Evolutionary conservation across 2,113 vertebrate genomes (phyloP).

Genomic region (Pitta sordida): DNA sequence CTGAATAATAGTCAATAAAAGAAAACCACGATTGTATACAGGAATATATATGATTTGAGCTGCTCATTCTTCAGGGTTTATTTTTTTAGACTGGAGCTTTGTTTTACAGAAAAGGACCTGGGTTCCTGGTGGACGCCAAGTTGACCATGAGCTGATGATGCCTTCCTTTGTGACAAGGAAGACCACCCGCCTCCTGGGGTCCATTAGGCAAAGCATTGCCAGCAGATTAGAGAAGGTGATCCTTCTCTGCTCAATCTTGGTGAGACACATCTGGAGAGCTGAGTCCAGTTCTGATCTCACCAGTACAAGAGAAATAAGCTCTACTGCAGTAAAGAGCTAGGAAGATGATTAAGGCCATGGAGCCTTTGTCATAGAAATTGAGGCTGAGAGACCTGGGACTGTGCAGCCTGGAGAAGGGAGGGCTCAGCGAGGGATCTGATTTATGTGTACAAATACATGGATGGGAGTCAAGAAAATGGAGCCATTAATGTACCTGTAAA

Average conservation of each 20-base stretch:
- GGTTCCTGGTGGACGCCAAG: background rate
- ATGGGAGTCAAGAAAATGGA: background rate
- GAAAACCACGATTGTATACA: background rate
- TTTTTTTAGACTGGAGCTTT: background rate
- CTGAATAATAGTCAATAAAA: background rate
- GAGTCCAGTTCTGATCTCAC: background rate
- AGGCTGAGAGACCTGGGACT: background rate
- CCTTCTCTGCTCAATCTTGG: background rate
- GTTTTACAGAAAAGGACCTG: background rate
- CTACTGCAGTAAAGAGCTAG: background rate
- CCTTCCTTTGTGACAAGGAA: background rate
- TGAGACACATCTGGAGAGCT: background rate
- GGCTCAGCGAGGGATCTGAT: background rate
- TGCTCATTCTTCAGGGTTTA: background rate
- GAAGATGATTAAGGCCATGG: background rate
- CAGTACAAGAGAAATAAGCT: accelerated
- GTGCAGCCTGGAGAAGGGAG: background rate
- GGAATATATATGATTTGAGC: background rate
- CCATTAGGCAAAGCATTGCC: background rate
- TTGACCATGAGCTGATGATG: background rate
- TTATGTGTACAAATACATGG: background rate
- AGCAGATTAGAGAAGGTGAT: background rate
- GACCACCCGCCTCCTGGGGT: background rate
- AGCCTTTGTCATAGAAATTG: background rate
- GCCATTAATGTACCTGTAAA: too few species aligned